Conservation (phyloP, 2,797 vertebrate species). For the Cryptoprocta ferox region DNA sequence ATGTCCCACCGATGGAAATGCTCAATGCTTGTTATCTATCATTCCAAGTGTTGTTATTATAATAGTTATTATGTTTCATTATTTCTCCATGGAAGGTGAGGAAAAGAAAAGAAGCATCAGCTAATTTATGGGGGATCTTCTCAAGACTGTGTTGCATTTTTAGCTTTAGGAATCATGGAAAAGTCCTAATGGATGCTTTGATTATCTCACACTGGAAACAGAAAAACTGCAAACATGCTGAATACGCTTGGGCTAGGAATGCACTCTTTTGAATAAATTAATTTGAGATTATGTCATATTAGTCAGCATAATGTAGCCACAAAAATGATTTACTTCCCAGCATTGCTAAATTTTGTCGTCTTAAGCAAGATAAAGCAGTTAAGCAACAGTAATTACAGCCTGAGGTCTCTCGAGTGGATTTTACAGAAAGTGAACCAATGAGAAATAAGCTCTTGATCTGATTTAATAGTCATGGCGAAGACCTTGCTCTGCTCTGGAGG, state of each 20-base stretch:
- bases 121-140: background rate
- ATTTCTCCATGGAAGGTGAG: background rate
- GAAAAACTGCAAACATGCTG: conserved; percentile 30
- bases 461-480: background rate
- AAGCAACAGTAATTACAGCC: conserved; percentile 53
- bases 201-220: background rate
- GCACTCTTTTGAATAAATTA: conserved; percentile 63
- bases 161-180: conserved; percentile 30
- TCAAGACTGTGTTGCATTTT: conserved; percentile 10
- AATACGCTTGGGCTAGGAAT: conserved; percentile 34
- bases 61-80: background rate
- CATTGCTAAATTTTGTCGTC: conserved; percentile 61
- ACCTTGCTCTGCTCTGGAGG: background rate
- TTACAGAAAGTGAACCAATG: conserved; percentile 36
- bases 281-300: conserved; percentile 64
- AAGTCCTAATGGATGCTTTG: conserved; percentile 48
- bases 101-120: conserved; percentile 22
- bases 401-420: conserved; percentile 6
- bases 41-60: background rate
- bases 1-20: background rate
- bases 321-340: conserved; percentile 64
- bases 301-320: conserved; percentile 62
- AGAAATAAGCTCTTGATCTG: conserved; percentile 1
- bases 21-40: background rate
- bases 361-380: conserved; percentile 73